These are phyloP conservation scores for Tachina grossa DNA, from an alignment of 2,888 invertebrate genomes.

Conservation along the genomic window DNA sequence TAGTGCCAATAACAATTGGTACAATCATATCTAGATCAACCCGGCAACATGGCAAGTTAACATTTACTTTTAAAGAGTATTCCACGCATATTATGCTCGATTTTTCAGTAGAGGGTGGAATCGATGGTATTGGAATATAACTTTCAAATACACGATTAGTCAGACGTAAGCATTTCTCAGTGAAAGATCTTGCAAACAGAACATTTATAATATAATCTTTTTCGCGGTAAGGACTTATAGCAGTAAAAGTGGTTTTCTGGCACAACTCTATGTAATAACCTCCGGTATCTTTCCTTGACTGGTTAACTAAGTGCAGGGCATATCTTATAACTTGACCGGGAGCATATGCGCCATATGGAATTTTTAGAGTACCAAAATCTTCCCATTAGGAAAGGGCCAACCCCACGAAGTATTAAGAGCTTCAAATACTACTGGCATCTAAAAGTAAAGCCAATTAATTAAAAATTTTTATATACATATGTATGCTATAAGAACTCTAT, in stretches of 20 bases:
- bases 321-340: slow-evolving; percentile 74
- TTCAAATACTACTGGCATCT: slow-evolving; percentile 72
- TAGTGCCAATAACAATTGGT: slow-evolving; percentile 74
- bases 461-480: neutral
- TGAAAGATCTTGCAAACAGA: slow-evolving; percentile 28
- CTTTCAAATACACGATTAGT: slow-evolving; percentile 70
- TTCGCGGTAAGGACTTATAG: slow-evolving; percentile 71
- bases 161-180: slow-evolving; percentile 60
- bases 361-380: slow-evolving; percentile 70
- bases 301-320: slow-evolving; percentile 73
- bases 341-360: slow-evolving; percentile 75
- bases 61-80: slow-evolving; percentile 67
- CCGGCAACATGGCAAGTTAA: slow-evolving; percentile 64
- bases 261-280: slow-evolving; percentile 70
- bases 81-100: slow-evolving; percentile 67
- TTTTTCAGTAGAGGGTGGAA: slow-evolving; percentile 64
- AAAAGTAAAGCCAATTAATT: neutral
- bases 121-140: slow-evolving; percentile 67
- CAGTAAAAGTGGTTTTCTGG: slow-evolving; percentile 72
- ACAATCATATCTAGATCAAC: slow-evolving; percentile 56
- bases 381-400: slow-evolving; percentile 73
- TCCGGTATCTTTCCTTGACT: slow-evolving; percentile 65
- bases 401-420: slow-evolving; percentile 73
- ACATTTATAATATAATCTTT: slow-evolving; percentile 49
- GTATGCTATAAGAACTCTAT: neutral